Percentiles rank a stretch among this genome's conserved stretches.
phyloP scores from a whole-genome alignment of 2,797 vertebrate species.

The Rachycentron canadum region DNA sequence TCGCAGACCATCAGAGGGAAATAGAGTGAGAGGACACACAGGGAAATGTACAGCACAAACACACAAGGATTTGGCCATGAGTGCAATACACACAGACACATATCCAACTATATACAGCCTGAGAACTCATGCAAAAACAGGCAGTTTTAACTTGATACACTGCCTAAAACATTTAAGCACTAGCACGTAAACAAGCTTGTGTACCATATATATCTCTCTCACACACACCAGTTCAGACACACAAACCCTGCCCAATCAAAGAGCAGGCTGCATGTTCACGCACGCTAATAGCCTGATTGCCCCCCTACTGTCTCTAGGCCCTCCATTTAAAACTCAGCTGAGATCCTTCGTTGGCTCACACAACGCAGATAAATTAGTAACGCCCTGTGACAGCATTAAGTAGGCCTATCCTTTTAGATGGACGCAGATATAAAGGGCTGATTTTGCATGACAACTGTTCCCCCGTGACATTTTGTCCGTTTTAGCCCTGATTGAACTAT shows the following conservation, averaged over 20 bases:
- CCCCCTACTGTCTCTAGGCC: conserved; percentile 63
- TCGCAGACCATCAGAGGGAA: conserved; percentile 57
- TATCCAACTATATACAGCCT: conserved; percentile 19
- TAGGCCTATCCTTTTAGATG: conserved; percentile 58
- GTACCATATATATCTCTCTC: conserved; percentile 18
- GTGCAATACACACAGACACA: conserved; percentile 38
- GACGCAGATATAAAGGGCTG: conserved; percentile 46
- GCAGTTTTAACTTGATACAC: conserved; percentile 35
- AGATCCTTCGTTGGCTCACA: conserved; percentile 55
- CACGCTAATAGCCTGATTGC: conserved; percentile 68
- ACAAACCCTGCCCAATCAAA: conserved; percentile 57
- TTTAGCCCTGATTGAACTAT: conserved; percentile 77
- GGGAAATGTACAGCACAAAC: conserved; percentile 28
- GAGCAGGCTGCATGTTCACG: conserved; percentile 53
- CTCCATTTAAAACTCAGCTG: conserved; percentile 61
- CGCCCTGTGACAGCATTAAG: conserved; percentile 65
- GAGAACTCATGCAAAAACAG: conserved; percentile 39
- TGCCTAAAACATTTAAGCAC: conserved; percentile 14
- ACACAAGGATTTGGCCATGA: conserved; percentile 29
- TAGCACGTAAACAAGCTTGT: conserved; percentile 47
- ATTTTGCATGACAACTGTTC: conserved; percentile 73
- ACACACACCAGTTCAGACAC: conserved; percentile 50
- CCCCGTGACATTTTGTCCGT: conserved; percentile 68
- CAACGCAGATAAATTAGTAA: conserved; percentile 70
- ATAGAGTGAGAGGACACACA: conserved; percentile 62